Percentiles rank a stretch among this genome's conserved stretches.
Conservation (phyloP, 2,888 invertebrate species). For the Crematogaster levior region DNA sequence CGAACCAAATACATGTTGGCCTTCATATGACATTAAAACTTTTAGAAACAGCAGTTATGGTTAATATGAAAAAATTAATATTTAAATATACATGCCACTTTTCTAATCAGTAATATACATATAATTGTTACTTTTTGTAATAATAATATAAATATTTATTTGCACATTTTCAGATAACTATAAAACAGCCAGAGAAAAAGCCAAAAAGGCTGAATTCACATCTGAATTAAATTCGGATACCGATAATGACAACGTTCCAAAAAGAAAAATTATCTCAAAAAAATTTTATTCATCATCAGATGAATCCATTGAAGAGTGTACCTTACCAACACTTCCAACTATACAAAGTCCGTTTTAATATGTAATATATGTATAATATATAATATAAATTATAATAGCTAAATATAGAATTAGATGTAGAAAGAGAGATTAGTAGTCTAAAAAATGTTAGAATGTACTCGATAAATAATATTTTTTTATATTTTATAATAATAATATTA, state of each 20-base stretch:
- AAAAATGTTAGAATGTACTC: no score
- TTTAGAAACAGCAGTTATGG: constrained; percentile 16
- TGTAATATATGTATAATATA: no score
- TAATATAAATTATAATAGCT: no score
- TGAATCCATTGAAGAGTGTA: neutral
- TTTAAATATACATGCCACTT: neutral
- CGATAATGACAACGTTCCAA: neutral
- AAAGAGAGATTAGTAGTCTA: no score
- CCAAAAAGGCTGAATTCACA: constrained; percentile 11
- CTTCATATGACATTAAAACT: no score
- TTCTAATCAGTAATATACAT: neutral
- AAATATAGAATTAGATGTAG: no score
- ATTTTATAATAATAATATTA: no score
- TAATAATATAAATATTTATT: constrained; percentile 2
- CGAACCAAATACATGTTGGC: neutral
- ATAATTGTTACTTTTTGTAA: neutral
- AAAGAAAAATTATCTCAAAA: neutral
- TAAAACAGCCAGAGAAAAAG: neutral
- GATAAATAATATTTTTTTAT: no score
- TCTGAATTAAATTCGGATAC: constrained; percentile 2
- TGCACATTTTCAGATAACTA: constrained; percentile 9
- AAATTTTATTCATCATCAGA: neutral
- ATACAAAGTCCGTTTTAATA: no score
- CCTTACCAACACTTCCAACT: neutral
- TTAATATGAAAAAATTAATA: constrained; percentile 1